These are phyloP conservation scores for Thereva unica DNA, from an alignment of 2,888 invertebrate species.

Conservation along the genomic window DNA sequence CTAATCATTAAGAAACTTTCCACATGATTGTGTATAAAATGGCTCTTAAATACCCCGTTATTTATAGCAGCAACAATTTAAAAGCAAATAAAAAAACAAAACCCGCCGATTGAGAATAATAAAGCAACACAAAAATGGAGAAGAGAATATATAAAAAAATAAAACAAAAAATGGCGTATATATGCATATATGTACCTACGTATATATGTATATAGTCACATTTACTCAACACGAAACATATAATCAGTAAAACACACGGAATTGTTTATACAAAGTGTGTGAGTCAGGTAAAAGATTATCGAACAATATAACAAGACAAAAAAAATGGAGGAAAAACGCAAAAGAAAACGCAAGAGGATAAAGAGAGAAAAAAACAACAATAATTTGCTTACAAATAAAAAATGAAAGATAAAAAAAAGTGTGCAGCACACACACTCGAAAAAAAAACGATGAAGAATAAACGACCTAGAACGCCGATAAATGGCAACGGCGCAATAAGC, in stretches of 20 bases:
- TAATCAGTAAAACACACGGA: constrained; percentile 3
- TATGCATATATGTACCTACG: no score
- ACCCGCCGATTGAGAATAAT: no score
- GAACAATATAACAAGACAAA: not conserved
- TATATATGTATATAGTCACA: no score
- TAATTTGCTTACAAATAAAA: no score
- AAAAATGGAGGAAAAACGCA: constrained; percentile 17
- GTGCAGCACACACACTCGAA: not conserved
- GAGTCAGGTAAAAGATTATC: constrained; percentile 9
- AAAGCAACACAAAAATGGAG: no score
- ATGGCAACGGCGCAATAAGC: constrained; percentile 22
- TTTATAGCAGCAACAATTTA: constrained; percentile 23
- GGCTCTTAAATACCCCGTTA: constrained; percentile 24
- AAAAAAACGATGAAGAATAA: not conserved
- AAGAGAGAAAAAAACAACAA: not conserved
- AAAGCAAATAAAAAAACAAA: constrained; percentile 1
- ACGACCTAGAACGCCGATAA: constrained; percentile 18
- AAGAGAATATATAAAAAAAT: no score
- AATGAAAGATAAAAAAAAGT: constrained; percentile 10
- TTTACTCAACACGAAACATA: not conserved
- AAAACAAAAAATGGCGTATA: no score
- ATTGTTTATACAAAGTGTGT: constrained; percentile 13
- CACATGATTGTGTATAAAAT: constrained; percentile 9
- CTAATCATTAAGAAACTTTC: constrained; percentile 5
- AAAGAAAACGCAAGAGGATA: not conserved